Evolutionary conservation across 2,113 vertebrate species (phyloP).

Genomic region (Ondatra zibethicus): DNA sequence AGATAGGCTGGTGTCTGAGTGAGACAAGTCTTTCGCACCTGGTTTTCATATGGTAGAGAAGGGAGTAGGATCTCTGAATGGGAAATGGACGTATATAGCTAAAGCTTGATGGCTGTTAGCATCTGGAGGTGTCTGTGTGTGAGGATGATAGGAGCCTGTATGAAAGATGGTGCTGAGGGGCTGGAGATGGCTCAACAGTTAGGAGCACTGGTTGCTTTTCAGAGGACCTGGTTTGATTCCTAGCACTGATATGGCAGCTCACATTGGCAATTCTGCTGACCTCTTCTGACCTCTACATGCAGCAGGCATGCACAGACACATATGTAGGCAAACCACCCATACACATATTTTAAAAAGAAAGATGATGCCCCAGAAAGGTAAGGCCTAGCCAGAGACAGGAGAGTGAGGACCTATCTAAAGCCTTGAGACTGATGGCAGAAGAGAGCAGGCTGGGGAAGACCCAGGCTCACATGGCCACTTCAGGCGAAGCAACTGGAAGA

Average conservation of each 20-base stretch:
- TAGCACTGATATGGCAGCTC: background rate
- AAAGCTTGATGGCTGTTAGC: background rate
- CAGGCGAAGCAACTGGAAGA: background rate
- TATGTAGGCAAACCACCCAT: background rate
- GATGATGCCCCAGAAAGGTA: background rate
- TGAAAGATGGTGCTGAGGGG: accelerated
- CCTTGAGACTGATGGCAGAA: accelerated
- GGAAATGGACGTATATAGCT: background rate
- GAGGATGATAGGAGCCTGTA: background rate
- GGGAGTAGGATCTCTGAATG: background rate
- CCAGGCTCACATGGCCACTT: accelerated
- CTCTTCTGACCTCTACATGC: background rate
- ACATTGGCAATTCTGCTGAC: background rate
- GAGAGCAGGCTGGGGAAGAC: background rate
- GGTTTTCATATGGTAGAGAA: background rate
- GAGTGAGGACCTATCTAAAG: background rate
- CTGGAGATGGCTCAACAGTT: background rate
- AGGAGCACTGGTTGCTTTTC: background rate
- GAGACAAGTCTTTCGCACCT: background rate
- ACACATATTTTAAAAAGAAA: background rate
- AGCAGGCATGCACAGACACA: background rate
- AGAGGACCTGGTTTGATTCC: background rate
- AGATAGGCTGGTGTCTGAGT: background rate
- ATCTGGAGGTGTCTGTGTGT: background rate
- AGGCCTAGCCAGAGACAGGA: background rate